Evolutionary conservation across 2,888 invertebrate species (phyloP), one percentile per base, ranked within the genome.

Genomic region (Tetanocera ferruginea): DNA sequence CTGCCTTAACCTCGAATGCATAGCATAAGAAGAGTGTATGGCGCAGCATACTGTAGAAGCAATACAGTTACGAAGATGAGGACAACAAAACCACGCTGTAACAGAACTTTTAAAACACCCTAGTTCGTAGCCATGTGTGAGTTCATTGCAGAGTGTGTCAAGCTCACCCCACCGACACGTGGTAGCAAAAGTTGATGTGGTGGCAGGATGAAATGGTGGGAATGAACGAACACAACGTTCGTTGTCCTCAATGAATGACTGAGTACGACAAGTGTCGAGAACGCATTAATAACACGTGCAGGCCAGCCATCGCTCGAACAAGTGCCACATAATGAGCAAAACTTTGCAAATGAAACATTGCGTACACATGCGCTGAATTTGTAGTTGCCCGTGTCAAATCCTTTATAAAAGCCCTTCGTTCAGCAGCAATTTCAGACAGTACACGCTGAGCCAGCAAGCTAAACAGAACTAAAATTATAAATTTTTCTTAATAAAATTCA

Each of bases 331-430:
- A 74, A 64, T 52, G 74, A 74, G 64, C 62, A 28, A 43, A 60
- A 62, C 60, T 62, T 55, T 62, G 76, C 80, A 78, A 83, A 83
- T 83, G 84, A 84, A 82, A 84, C 85, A 81, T 80, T 80, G 76
- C 73, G 71, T 52, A 76, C 76, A 80, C 76, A 76, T 74, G 77
- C 69, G 73, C 77, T 23, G 19, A 69, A 19, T 49, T 55, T 70
- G 52, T 62, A 43, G n/a, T 51, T 31, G 66, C 49, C 28, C 23
- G n/a, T 17, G 8, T 25, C 34, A n/a, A 23, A 31, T 31, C 51
- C 60, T 80, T 78, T 85, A 85, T 86, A 86, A 85, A 86, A 83
- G 79, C 73, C 51, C 66, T 9, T 23, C 52, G 28, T 31, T 55
- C 67, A 37, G 11, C 49, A 51, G 25, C 66, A 8, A 55, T 23